Percentiles rank a stretch among this genome's conserved stretches.
These are phyloP conservation scores for Nylanderia fulva DNA, from an alignment of 1,140 invertebrate species.

Conservation along the genomic window DNA sequence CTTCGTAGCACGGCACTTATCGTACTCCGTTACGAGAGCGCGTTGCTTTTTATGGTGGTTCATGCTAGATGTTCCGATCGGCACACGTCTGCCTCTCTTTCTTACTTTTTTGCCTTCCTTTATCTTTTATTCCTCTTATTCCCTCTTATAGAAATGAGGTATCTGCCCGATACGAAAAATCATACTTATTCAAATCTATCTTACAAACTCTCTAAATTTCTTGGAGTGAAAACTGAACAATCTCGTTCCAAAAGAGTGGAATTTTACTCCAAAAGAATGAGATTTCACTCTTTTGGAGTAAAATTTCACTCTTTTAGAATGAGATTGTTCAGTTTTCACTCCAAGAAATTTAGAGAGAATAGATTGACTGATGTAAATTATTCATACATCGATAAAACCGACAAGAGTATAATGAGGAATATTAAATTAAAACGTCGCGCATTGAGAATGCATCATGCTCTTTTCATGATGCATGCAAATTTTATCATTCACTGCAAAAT, in stretches of 20 bases:
- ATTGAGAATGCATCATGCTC: not conserved
- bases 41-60: constrained; percentile 80
- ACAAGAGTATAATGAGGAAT: not conserved
- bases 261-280: no score
- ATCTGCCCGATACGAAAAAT: not conserved
- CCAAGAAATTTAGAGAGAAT: no score
- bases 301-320: no score
- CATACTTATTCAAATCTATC: not conserved
- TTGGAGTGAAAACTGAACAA: no score
- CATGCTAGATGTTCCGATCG: constrained; percentile 70
- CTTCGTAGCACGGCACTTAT: constrained; percentile 79
- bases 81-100: constrained; percentile 38
- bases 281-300: no score
- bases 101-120: not conserved
- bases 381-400: not conserved
- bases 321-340: no score
- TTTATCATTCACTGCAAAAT: not conserved
- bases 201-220: no score
- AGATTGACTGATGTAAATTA: not conserved
- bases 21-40: constrained; percentile 78
- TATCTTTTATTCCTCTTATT: not conserved
- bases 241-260: no score
- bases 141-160: not conserved
- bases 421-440: not conserved
- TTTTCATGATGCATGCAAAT: not conserved